Conservation (phyloP, 2,797 vertebrate genomes). For the Microctenopoma stevenorrisi region DNA sequence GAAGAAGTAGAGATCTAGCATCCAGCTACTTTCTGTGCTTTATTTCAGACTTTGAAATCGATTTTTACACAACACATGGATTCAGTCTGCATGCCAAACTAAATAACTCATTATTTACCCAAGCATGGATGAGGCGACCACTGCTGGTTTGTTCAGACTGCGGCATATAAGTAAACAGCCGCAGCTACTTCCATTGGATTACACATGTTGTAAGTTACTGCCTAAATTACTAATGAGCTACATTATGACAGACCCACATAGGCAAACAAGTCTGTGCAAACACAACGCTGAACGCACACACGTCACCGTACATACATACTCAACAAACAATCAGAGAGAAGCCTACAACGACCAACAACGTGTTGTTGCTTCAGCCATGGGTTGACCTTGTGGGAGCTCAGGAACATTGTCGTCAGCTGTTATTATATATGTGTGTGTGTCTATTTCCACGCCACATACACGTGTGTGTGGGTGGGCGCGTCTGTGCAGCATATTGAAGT, state of each 20-base stretch:
- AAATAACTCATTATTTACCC: constrained; percentile 47
- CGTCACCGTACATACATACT: constrained; percentile 9
- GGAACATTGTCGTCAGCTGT: constrained; percentile 2
- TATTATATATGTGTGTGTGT: not conserved
- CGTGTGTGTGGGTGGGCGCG: not conserved
- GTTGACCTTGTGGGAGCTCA: constrained; percentile 51
- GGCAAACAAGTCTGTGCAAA: constrained; percentile 60
- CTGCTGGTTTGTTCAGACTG: constrained; percentile 59
- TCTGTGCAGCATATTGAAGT: constrained; percentile 24
- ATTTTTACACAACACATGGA: constrained; percentile 19
- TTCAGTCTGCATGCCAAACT: constrained; percentile 14
- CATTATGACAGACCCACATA: constrained; percentile 52
- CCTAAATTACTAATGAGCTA: constrained; percentile 59
- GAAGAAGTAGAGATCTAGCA: constrained; percentile 1
- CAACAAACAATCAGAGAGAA: constrained; percentile 32
- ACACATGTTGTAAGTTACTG: constrained; percentile 37
- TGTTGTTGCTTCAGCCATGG: constrained; percentile 25
- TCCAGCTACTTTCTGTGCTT: constrained; percentile 16
- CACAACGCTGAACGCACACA: constrained; percentile 38
- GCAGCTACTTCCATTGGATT: constrained; percentile 37
- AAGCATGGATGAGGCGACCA: constrained; percentile 23
- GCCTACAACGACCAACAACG: constrained; percentile 12
- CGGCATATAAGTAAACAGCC: constrained; percentile 53
- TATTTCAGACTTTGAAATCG: constrained; percentile 7
- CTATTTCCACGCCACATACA: not conserved